phyloP scores from a whole-genome alignment of 2,113 vertebrate genomes.

The Strix aluco region DNA sequence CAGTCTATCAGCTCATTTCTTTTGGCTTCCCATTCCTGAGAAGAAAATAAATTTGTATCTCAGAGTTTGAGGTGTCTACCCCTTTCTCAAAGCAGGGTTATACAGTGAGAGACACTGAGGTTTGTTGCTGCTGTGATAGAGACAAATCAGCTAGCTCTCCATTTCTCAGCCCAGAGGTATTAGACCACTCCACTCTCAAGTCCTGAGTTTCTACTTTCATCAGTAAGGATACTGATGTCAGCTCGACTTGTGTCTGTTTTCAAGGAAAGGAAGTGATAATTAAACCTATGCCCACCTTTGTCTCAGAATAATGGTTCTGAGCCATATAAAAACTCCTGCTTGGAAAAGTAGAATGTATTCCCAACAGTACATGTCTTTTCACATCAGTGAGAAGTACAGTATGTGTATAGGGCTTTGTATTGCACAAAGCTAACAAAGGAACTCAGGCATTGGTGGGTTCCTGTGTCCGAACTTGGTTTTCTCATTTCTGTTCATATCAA shows the following conservation, averaged over 20 bases:
- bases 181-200: background rate
- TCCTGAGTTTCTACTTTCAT: background rate
- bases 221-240: background rate
- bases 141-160: background rate
- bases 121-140: background rate
- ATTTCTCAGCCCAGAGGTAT: background rate
- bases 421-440: background rate
- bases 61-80: background rate
- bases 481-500: background rate
- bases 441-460: background rate
- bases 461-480: background rate
- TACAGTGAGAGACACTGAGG: background rate
- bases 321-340: background rate
- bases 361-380: background rate
- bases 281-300: background rate
- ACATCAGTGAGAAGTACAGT: background rate
- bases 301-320: background rate
- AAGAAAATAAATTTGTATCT: background rate
- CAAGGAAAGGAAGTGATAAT: background rate
- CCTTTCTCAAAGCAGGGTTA: background rate
- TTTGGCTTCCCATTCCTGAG: background rate
- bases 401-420: accelerated
- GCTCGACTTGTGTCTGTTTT: background rate
- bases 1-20: background rate
- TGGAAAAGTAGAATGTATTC: background rate